phyloP scores from a whole-genome alignment of 1,140 invertebrate species.

The Centruroides vittatus region DNA sequence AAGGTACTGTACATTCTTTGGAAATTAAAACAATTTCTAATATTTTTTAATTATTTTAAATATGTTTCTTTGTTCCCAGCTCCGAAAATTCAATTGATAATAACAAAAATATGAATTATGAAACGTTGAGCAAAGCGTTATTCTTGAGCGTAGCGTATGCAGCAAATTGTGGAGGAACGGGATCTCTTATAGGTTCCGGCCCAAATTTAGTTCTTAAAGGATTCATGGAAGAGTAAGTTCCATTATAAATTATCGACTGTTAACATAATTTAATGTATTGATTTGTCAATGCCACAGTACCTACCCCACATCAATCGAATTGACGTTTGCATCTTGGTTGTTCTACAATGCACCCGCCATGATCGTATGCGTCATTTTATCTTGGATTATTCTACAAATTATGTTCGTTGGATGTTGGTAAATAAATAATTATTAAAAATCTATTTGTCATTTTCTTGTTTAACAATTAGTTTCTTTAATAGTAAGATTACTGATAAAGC shows the following conservation, averaged over 20 bases:
- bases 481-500: constrained; percentile 1
- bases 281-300: too few species aligned
- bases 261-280: too few species aligned
- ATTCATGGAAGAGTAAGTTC: constrained; percentile 15
- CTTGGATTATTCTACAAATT: constrained; percentile 48
- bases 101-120: too few species aligned
- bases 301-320: constrained; percentile 12
- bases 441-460: too few species aligned
- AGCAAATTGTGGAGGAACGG: constrained; percentile 32
- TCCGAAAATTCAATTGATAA: too few species aligned
- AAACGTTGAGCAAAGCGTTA: constrained; percentile 12
- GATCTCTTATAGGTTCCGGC: constrained; percentile 29
- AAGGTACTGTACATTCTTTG: too few species aligned
- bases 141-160: constrained; percentile 27
- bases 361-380: constrained; percentile 51
- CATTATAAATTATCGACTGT: neutral
- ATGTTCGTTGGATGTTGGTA: constrained; percentile 41
- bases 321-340: constrained; percentile 64
- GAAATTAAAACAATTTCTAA: too few species aligned
- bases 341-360: constrained; percentile 48
- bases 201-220: constrained; percentile 28
- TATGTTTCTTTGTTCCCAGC: too few species aligned
- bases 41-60: too few species aligned
- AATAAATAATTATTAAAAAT: neutral
- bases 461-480: too few species aligned